Evolutionary conservation across 2,797 vertebrate genomes (phyloP).

Genomic region (Chelon labrosus): DNA sequence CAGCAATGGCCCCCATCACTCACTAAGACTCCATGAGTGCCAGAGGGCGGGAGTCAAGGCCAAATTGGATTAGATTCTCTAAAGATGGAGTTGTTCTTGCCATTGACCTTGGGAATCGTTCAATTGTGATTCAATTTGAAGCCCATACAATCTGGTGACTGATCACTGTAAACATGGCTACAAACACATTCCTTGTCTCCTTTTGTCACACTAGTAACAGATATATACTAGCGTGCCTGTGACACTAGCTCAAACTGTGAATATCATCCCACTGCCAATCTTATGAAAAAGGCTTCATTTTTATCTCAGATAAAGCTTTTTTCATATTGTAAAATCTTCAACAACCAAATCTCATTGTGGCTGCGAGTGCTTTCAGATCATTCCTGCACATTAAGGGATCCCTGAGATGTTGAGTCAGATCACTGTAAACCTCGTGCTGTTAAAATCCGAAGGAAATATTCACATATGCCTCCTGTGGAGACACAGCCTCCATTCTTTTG

Average conservation of each 20-base stretch:
- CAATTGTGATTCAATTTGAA: conserved; percentile 62
- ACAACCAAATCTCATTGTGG: conserved; percentile 3
- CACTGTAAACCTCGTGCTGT: conserved; percentile 27
- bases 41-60: conserved; percentile 27
- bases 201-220: conserved; percentile 7
- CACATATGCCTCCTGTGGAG: conserved; percentile 21
- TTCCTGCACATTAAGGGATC: conserved; percentile 5
- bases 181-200: conserved; percentile 16
- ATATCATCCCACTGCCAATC: conserved; percentile 1
- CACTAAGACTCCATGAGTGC: conserved; percentile 21
- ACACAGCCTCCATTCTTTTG: conserved; percentile 32
- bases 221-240: background rate
- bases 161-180: conserved; percentile 35
- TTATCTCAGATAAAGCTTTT: conserved; percentile 1
- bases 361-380: conserved; percentile 15
- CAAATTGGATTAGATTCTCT: conserved; percentile 66
- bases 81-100: conserved; percentile 54
- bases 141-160: conserved; percentile 35
- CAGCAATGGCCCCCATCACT: conserved; percentile 33
- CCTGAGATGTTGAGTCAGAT: conserved; percentile 22
- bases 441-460: conserved; percentile 59
- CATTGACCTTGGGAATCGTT: conserved; percentile 67
- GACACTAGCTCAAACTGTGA: background rate
- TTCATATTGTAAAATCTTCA: conserved; percentile 27
- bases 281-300: background rate